phyloP scores from a whole-genome alignment of 2,113 vertebrate species.

The Microtus pennsylvanicus region DNA sequence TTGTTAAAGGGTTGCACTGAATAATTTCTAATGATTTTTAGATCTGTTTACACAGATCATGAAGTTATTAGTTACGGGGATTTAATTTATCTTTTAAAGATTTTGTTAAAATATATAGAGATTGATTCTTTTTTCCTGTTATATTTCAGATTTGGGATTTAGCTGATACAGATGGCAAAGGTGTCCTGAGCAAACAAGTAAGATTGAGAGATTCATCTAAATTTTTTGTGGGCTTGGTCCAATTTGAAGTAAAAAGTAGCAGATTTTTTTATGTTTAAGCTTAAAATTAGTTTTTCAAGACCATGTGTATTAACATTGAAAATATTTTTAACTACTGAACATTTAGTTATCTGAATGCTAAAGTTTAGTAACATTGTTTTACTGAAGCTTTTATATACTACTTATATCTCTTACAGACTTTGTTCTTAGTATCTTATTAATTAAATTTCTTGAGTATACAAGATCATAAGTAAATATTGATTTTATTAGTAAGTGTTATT shows the following conservation, averaged over 20 bases:
- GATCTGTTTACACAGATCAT: constrained; percentile 22
- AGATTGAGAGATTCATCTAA: constrained; percentile 57
- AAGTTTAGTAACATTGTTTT: constrained; percentile 58
- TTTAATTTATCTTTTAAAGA: constrained; percentile 51
- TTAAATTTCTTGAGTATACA: constrained; percentile 31
- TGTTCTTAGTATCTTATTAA: constrained; percentile 37
- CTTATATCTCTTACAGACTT: constrained; percentile 5
- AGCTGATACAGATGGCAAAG: constrained; percentile 96
- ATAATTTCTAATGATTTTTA: constrained; percentile 48
- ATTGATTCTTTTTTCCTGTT: constrained; percentile 55
- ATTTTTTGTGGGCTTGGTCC: not conserved
- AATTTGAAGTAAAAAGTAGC: constrained; percentile 21
- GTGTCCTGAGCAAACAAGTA: constrained; percentile 98
- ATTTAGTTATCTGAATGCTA: constrained; percentile 27
- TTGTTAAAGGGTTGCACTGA: constrained; percentile 33
- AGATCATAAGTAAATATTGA: constrained; percentile 47
- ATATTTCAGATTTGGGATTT: constrained; percentile 97
- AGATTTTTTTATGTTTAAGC: constrained; percentile 58
- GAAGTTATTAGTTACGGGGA: constrained; percentile 1
- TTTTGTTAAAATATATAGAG: constrained; percentile 48
- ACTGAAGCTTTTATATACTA: not conserved
- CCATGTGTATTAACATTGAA: constrained; percentile 51
- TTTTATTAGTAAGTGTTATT: constrained; percentile 42
- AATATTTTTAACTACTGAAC: constrained; percentile 41
- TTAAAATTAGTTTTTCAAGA: constrained; percentile 61